phyloP scores from a whole-genome alignment of 2,888 invertebrate species.

The Agapostemon virescens region DNA sequence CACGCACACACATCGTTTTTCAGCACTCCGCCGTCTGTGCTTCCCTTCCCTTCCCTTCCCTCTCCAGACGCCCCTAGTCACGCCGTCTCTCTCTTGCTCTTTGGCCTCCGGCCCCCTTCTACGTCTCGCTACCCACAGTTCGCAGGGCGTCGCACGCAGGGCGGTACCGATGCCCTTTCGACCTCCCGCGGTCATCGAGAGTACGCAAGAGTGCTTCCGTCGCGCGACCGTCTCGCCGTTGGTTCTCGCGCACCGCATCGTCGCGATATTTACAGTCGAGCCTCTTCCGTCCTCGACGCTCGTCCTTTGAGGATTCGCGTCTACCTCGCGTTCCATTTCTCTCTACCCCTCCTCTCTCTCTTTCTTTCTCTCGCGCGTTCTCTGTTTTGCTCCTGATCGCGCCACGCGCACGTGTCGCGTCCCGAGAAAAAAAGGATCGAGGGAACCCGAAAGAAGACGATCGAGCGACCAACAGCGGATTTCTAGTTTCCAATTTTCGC shows the following conservation, averaged over 20 bases:
- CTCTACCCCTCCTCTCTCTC: background rate
- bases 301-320: constrained; percentile 25
- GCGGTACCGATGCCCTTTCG: constrained; percentile 77
- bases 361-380: constrained; percentile 18
- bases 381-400: background rate
- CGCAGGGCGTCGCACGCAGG: constrained; percentile 71
- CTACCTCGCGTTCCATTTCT: too few relatives aligned
- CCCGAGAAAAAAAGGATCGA: background rate
- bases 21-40: constrained; percentile 33
- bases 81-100: constrained; percentile 49
- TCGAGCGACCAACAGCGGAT: constrained; percentile 15
- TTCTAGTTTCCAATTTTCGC: constrained; percentile 13
- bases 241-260: constrained; percentile 46
- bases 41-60: constrained; percentile 30
- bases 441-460: constrained; percentile 3
- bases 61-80: constrained; percentile 27
- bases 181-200: constrained; percentile 66
- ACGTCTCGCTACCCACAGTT: constrained; percentile 54
- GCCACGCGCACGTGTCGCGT: constrained; percentile 31
- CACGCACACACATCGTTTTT: constrained; percentile 55
- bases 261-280: background rate
- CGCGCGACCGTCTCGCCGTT: constrained; percentile 50
- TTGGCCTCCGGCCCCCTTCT: constrained; percentile 38
- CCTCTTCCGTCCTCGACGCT: background rate
- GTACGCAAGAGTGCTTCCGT: constrained; percentile 58